Evolutionary conservation across 2,113 vertebrate species (phyloP).

Genomic region (human): GRCh38 chrX:124548501-124549000

Average conservation of each 20-base stretch:
- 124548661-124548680: background rate
- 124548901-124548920: conserved; percentile 60
- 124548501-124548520: conserved; percentile 51
- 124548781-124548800: background rate
- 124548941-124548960: conserved; percentile 47
- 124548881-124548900: conserved; percentile 64
- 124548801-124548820: conserved; percentile 56
- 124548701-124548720: conserved; percentile 27
- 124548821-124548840: conserved; percentile 19
- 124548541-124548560: conserved; percentile 13
- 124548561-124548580: conserved; percentile 29
- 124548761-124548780: background rate
- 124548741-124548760: background rate
- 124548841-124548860: conserved; percentile 45
- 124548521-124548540: conserved; percentile 28
- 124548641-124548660: conserved; percentile 8
- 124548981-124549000: conserved; percentile 35
- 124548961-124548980: conserved; percentile 35
- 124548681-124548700: background rate
- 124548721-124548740: conserved; percentile 12
- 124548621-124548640: conserved; percentile 48
- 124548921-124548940: conserved; percentile 72
- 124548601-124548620: conserved; percentile 60
- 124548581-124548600: conserved; percentile 52
- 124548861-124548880: conserved; percentile 61